Conservation (phyloP, 2,113 vertebrate genomes). For the Hyperopisus bebe region DNA sequence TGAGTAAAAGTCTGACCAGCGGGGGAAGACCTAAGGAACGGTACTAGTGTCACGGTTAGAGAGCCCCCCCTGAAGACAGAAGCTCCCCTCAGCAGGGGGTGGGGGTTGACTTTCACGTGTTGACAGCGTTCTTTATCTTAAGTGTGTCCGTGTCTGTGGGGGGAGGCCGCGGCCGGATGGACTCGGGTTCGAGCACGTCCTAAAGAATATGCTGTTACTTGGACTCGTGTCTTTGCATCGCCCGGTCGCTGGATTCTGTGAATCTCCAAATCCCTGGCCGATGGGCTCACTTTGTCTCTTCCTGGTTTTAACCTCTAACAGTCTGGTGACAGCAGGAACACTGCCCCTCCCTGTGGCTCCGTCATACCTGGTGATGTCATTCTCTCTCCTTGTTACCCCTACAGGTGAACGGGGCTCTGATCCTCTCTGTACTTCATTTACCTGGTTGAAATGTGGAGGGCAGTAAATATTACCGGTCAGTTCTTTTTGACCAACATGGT, state of each 20-base stretch:
- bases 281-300: background rate
- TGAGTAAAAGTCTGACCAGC: background rate
- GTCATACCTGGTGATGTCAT: background rate
- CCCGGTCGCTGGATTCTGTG: background rate
- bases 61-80: background rate
- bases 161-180: background rate
- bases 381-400: background rate
- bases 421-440: background rate
- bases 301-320: background rate
- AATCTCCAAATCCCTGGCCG: background rate
- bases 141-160: background rate
- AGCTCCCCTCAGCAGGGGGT: background rate
- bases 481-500: background rate
- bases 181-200: background rate
- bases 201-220: background rate
- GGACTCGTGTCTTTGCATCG: background rate
- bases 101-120: background rate
- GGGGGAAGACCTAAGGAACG: background rate
- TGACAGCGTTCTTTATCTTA: background rate
- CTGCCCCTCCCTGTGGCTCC: background rate
- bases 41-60: background rate
- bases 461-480: background rate
- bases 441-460: background rate
- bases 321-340: background rate
- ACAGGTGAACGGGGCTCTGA: background rate